Evolutionary conservation across 2,888 invertebrate genomes (phyloP).

Genomic region (Julus scanicus): DNA sequence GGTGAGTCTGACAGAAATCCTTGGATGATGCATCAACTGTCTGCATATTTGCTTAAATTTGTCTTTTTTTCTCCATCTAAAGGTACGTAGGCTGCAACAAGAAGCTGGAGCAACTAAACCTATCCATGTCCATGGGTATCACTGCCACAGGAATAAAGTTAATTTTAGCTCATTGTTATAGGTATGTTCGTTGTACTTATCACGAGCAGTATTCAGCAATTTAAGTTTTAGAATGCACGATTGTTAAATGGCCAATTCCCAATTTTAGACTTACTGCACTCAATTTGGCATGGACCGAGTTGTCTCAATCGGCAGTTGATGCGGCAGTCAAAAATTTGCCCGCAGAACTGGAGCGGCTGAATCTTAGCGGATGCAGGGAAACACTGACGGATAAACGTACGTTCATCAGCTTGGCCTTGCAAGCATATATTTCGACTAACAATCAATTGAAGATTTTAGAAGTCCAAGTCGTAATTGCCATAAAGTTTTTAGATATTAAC

Average conservation of each 20-base stretch:
- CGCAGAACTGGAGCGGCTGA: constrained; percentile 76
- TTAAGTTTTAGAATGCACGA: neutral
- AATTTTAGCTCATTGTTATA: neutral
- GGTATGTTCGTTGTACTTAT: no score
- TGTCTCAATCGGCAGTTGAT: constrained; percentile 73
- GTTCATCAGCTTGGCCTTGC: no score
- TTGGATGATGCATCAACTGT: neutral
- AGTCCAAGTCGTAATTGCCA: neutral
- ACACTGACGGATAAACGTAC: constrained; percentile 78
- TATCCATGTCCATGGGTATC: constrained; percentile 83
- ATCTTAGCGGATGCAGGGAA: constrained; percentile 84
- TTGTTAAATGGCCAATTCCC: neutral
- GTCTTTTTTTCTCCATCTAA: neutral
- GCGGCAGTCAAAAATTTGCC: constrained; percentile 75
- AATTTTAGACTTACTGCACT: constrained; percentile 64
- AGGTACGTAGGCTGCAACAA: constrained; percentile 75
- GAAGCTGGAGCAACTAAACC: constrained; percentile 81
- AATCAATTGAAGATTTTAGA: neutral
- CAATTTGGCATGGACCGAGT: constrained; percentile 80
- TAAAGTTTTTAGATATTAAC: constrained; percentile 52
- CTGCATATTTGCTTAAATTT: neutral
- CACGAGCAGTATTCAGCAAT: no score
- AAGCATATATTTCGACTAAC: neutral
- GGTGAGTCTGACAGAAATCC: constrained; percentile 60
- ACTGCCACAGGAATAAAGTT: constrained; percentile 73